Evolutionary conservation across 2,888 invertebrate genomes (phyloP).

Genomic region (Acrobasis consociella): DNA sequence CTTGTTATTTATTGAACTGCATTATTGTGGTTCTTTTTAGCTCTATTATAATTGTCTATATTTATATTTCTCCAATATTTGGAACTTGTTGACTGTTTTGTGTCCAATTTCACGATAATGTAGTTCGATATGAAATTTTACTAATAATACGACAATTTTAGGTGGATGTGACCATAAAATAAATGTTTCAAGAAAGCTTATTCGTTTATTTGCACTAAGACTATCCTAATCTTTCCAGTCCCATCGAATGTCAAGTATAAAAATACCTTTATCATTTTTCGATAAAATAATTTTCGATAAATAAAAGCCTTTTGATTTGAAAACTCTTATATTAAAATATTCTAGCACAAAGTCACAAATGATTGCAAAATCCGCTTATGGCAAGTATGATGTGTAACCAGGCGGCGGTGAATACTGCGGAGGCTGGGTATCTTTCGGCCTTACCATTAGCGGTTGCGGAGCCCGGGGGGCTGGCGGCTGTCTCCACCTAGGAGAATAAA

Average conservation of each 20-base stretch:
- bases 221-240: background rate
- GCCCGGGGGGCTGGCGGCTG: conserved; percentile 55
- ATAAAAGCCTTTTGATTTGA: background rate
- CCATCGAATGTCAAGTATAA: background rate
- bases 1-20: conserved; percentile 64
- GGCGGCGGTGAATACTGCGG: conserved; percentile 73
- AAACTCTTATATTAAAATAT: background rate
- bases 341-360: background rate
- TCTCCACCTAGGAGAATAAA: conserved; percentile 72
- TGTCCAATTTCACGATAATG: conserved; percentile 59
- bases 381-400: conserved; percentile 65
- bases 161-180: conserved; percentile 64
- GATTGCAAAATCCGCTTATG: conserved; percentile 41
- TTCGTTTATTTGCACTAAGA: background rate
- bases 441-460: conserved; percentile 53
- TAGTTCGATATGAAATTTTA: conserved; percentile 57
- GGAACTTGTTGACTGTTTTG: conserved; percentile 62
- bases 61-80: conserved; percentile 63
- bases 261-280: background rate
- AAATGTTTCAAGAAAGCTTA: conserved; percentile 36
- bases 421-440: conserved; percentile 53
- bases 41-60: conserved; percentile 45
- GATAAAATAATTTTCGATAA: background rate
- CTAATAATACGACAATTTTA: conserved; percentile 49
- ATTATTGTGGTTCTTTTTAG: conserved; percentile 59